A percentile compares a stretch with the other conserved stretches of the same genome.
These are phyloP conservation scores for Clarias pachynema DNA, from an alignment of 2,797 vertebrate genomes.

Conservation along the genomic window DNA sequence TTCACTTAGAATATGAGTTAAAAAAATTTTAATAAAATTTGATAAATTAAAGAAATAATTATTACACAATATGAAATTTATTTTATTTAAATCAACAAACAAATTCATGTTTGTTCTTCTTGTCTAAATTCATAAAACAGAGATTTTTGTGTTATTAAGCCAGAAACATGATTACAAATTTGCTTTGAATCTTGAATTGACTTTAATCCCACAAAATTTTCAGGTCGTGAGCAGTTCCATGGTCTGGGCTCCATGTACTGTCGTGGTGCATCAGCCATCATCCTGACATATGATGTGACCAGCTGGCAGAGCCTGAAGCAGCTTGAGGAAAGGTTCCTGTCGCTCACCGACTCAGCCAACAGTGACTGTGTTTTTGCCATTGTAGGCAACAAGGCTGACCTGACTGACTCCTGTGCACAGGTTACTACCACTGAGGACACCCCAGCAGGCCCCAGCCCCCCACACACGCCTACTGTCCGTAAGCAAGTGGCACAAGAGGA, in stretches of 20 bases:
- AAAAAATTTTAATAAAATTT: too few species aligned
- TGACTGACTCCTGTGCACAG: conserved; percentile 73
- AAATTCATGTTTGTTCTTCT: background rate
- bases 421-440: conserved; percentile 48
- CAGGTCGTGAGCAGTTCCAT: conserved; percentile 95
- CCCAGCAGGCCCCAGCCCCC: conserved; percentile 22
- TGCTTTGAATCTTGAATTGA: background rate
- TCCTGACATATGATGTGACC: conserved; percentile 92
- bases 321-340: conserved; percentile 93
- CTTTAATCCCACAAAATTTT: background rate
- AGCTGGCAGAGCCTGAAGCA: conserved; percentile 88
- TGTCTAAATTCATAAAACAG: background rate
- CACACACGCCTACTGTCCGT: conserved; percentile 49
- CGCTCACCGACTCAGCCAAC: conserved; percentile 89
- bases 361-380: conserved; percentile 89
- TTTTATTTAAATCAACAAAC: background rate
- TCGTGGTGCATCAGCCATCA: conserved; percentile 86
- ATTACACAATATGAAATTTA: too few species aligned
- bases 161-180: background rate
- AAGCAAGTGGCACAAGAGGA: conserved; percentile 86
- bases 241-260: conserved; percentile 98
- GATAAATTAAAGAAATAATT: too few species aligned
- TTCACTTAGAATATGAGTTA: too few species aligned
- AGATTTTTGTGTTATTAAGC: background rate
- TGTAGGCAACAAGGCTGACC: conserved; percentile 94